Evolutionary conservation across 2,888 invertebrate species (phyloP).

Genomic region (Tetragnatha montana): DNA sequence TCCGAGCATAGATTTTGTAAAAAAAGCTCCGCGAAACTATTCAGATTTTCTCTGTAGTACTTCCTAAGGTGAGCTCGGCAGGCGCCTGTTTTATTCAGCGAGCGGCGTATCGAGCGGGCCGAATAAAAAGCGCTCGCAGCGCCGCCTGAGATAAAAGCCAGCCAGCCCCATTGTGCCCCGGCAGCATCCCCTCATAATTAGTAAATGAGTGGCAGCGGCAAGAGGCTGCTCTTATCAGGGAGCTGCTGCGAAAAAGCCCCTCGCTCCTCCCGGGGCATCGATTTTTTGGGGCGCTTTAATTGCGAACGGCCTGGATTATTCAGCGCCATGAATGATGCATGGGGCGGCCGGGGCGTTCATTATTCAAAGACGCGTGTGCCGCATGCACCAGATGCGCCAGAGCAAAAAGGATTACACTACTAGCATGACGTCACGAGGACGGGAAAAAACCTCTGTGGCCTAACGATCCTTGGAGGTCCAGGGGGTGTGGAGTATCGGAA

Average conservation of each 20-base stretch:
- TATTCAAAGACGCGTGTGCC: slow-evolving; percentile 61
- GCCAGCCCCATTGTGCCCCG: neutral
- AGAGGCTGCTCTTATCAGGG: neutral
- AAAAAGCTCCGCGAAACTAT: too few species aligned
- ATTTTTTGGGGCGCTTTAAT: neutral
- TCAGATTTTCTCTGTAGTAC: too few species aligned
- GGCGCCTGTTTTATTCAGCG: neutral
- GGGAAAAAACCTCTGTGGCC: slow-evolving; percentile 47
- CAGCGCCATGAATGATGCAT: slow-evolving; percentile 7
- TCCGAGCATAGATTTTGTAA: too few species aligned
- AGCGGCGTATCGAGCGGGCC: slow-evolving; percentile 12
- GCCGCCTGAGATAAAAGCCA: neutral
- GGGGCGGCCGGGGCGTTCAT: slow-evolving; percentile 11
- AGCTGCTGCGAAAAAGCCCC: neutral
- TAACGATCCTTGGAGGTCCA: slow-evolving; percentile 74
- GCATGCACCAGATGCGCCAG: slow-evolving; percentile 58
- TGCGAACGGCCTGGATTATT: slow-evolving; percentile 23
- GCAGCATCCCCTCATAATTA: slow-evolving; percentile 48
- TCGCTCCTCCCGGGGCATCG: neutral
- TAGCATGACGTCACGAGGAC: neutral
- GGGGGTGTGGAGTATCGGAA: slow-evolving; percentile 73
- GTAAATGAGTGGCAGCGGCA: slow-evolving; percentile 53
- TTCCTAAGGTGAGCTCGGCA: too few species aligned
- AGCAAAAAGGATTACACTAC: slow-evolving; percentile 57
- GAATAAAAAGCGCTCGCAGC: neutral